A percentile compares a stretch with the other conserved stretches of the same genome.
These are phyloP conservation scores for Druon quercuslanigerum DNA, from an alignment of 1,140 invertebrate species.

Conservation along the genomic window DNA sequence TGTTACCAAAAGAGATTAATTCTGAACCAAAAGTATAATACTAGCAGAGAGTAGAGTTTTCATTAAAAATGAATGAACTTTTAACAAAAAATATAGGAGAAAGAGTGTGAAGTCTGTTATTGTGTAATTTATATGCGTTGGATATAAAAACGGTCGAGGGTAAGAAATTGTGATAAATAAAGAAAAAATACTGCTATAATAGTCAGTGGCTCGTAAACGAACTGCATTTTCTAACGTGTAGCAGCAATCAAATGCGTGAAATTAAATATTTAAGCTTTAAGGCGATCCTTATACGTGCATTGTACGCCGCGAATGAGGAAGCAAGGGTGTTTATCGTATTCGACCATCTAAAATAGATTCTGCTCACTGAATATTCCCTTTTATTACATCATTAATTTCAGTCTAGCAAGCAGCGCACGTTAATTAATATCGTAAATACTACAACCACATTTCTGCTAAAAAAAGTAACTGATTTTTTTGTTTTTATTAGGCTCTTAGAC, in stretches of 20 bases:
- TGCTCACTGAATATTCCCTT: neutral
- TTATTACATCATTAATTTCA: constrained; percentile 17
- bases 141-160: too few relatives aligned
- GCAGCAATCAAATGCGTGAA: constrained; percentile 4
- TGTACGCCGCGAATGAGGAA: constrained; percentile 22
- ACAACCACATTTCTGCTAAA: neutral
- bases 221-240: constrained; percentile 26
- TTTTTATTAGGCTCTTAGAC: too few relatives aligned
- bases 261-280: constrained; percentile 24
- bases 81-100: too few relatives aligned
- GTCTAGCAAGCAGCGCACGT: neutral
- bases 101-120: too few relatives aligned
- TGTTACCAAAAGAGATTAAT: too few relatives aligned
- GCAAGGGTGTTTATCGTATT: constrained; percentile 12
- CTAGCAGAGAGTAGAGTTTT: too few relatives aligned
- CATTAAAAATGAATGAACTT: too few relatives aligned
- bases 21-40: too few relatives aligned
- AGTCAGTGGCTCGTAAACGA: constrained; percentile 34
- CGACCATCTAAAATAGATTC: constrained; percentile 26
- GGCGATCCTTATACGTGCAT: constrained; percentile 9
- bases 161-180: too few relatives aligned
- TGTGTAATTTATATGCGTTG: too few relatives aligned
- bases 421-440: constrained; percentile 29
- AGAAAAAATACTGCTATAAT: constrained; percentile 32
- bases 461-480: constrained; percentile 33